Percentiles rank a stretch among this genome's conserved stretches.
phyloP scores from a whole-genome alignment of 2,113 vertebrate species.

The Parotia lawesii region DNA sequence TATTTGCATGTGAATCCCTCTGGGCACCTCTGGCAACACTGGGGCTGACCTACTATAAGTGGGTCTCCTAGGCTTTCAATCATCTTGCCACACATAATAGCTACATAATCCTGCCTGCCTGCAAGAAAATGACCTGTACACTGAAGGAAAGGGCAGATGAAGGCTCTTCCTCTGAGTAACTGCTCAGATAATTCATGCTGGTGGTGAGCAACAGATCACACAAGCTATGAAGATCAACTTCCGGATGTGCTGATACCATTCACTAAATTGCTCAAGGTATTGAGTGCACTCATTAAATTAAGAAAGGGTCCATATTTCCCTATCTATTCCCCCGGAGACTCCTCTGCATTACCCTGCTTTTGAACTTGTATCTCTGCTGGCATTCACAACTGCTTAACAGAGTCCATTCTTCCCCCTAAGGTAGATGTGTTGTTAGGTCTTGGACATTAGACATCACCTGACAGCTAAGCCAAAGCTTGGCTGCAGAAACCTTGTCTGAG shows the following conservation, averaged over 20 bases:
- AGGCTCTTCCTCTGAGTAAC: not conserved
- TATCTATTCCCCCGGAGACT: rapidly evolving
- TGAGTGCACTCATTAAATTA: not conserved
- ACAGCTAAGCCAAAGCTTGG: not conserved
- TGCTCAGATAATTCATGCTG: not conserved
- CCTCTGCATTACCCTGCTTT: not conserved
- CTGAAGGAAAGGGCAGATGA: conserved; percentile 47
- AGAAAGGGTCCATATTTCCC: not conserved
- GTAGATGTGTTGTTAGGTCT: not conserved
- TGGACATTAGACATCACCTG: not conserved
- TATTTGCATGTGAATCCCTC: conserved; percentile 79
- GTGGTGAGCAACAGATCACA: not conserved
- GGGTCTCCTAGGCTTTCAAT: conserved; percentile 61
- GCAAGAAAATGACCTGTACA: conserved; percentile 30
- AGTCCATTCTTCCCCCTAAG: not conserved
- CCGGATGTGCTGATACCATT: not conserved
- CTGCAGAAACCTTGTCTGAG: not conserved
- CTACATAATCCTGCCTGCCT: conserved; percentile 56
- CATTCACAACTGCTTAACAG: not conserved
- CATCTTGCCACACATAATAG: conserved; percentile 54
- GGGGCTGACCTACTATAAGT: conserved; percentile 53
- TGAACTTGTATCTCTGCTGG: not conserved
- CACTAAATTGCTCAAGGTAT: not conserved
- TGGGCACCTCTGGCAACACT: conserved; percentile 46
- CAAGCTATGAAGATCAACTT: not conserved